Base-by-base conservation (phyloP, 2,888 invertebrate genomes). In the Andrena camellia region DNA sequence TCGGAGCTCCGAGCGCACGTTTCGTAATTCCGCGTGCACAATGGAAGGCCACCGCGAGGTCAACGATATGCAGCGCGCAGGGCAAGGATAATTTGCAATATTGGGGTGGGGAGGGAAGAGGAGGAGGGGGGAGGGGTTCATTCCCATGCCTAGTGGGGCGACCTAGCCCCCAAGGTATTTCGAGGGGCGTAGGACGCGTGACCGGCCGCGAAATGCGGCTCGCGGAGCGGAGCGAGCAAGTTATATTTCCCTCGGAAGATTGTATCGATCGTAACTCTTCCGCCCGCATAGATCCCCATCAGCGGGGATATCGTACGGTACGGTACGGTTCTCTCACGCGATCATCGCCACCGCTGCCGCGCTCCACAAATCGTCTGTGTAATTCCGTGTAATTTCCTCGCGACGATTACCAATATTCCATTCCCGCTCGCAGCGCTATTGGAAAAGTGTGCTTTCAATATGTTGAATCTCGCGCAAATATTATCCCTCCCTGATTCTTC, bases 181-280 rank as follows among this genome's bases (percentile, higher is more conserved):
- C 10, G 26, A 6, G 31, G 48, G 42, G 42, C 23, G 35, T 23
- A 35, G 66, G n/a, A 64, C 57, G 63, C 60, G 66, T 29, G 64
- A 64, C 59, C 59, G 6, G 13, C 4, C 17, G 17, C 5, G 31
- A 64, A 70, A 64, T 50, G 31, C 42, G 31, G 8, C 23, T 62
- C 60, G 31, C n/a, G 20, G 33, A 42, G 42, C 57, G 42, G 48
- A 35, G 42, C 67, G 2, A 54, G 23, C 23, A 10, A 26, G 66
- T 73, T 77, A 62, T 20, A 66, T 73, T 71, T 70, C 54, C 59
- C 31, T 54, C 6, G 50, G 54, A 68, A 20, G 75, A 69, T 52
- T 50, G 23, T 73, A 84, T 84, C 84, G 84, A 79, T 72, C 84
- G 68, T n/a, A 76, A 73, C 71, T 69, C 71, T 76, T 84, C 79